Conservation (phyloP, 2,888 invertebrate species). For the Hetaerina titia region DNA sequence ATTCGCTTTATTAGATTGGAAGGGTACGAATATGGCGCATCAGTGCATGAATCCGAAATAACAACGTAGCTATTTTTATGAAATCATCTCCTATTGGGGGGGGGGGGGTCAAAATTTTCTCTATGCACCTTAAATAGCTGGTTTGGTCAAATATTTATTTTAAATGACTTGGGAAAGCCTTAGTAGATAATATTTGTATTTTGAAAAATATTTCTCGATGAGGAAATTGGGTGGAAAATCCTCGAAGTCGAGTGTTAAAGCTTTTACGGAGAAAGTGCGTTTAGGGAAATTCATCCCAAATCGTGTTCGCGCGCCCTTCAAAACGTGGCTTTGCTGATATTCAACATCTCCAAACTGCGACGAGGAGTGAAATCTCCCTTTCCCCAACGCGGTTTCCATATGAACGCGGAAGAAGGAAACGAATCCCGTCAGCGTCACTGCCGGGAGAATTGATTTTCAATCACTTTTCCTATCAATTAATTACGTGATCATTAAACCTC, state of each 20-base stretch:
- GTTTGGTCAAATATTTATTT: too few relatives aligned
- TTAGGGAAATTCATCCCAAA: neutral
- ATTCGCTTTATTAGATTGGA: too few relatives aligned
- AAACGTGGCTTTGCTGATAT: neutral
- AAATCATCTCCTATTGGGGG: too few relatives aligned
- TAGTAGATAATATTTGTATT: neutral
- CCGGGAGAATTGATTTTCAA: neutral
- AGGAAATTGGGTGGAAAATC: neutral
- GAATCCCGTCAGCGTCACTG: neutral
- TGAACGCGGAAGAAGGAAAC: neutral
- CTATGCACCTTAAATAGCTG: too few relatives aligned
- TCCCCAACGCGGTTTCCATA: neutral
- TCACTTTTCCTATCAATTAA: neutral
- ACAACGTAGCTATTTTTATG: too few relatives aligned
- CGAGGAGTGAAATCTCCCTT: neutral
- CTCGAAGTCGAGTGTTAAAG: neutral
- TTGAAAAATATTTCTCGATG: neutral
- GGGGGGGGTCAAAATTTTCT: too few relatives aligned
- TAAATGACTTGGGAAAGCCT: neutral
- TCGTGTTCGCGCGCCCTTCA: neutral
- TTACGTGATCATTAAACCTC: neutral
- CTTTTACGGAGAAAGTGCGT: slow-evolving; percentile 9
- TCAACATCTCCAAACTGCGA: neutral
- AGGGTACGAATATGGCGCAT: too few relatives aligned
- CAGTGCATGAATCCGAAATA: too few relatives aligned